Percentiles rank a stretch among this genome's conserved stretches.
phyloP scores from a whole-genome alignment of 2,888 invertebrate genomes.

The Volucella inanis region DNA sequence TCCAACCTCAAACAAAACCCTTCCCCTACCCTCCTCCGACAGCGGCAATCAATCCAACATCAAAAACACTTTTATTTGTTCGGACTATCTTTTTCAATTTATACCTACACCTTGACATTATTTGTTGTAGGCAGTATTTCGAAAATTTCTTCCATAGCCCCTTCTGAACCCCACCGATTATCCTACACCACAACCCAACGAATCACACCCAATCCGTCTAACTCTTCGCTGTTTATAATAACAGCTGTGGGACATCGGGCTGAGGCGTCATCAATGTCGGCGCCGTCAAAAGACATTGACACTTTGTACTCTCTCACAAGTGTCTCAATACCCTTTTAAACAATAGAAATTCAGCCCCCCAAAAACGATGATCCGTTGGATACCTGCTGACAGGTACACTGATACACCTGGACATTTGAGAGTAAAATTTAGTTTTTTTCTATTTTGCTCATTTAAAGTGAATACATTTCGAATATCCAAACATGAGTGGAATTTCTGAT shows the following conservation, averaged over 20 bases:
- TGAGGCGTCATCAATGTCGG: constrained; percentile 32
- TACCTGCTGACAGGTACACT: neutral
- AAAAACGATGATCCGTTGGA: constrained; percentile 15
- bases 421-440: neutral
- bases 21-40: neutral
- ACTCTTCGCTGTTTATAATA: neutral
- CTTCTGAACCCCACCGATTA: too few species aligned
- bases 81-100: constrained; percentile 4
- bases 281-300: constrained; percentile 39
- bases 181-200: too few species aligned
- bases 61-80: constrained; percentile 7
- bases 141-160: neutral
- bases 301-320: constrained; percentile 34
- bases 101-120: constrained; percentile 18
- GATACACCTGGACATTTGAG: too few species aligned
- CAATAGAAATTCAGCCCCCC: constrained; percentile 1
- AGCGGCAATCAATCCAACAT: neutral
- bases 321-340: constrained; percentile 9
- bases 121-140: neutral
- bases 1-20: constrained; percentile 21
- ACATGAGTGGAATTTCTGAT: constrained; percentile 46
- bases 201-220: too few species aligned
- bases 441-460: constrained; percentile 21
- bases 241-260: constrained; percentile 19
- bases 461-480: constrained; percentile 46